phyloP scores from a whole-genome alignment of 1,140 invertebrate species.

The Armadillidium nasatum region DNA sequence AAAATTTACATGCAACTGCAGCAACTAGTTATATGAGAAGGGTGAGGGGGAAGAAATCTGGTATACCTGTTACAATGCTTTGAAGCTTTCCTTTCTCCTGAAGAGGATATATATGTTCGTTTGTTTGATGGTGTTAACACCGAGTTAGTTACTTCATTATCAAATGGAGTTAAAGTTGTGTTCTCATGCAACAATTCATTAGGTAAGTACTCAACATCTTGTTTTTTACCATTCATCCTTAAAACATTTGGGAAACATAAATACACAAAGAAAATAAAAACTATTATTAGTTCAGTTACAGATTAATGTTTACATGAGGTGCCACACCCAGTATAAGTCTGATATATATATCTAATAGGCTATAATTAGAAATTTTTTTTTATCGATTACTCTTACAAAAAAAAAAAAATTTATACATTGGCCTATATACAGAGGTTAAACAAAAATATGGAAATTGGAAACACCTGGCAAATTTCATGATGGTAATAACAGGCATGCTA shows the following conservation, averaged over 20 bases:
- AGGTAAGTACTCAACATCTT: neutral
- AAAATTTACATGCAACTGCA: neutral
- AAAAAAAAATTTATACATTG: no score
- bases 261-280: no score
- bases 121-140: neutral
- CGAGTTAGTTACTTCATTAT: neutral
- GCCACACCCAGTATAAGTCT: no score
- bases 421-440: no score
- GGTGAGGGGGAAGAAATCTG: neutral
- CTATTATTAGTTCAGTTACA: no score
- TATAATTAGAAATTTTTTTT: no score
- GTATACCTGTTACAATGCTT: neutral
- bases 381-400: no score
- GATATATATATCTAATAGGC: no score
- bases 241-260: neutral
- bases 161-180: neutral
- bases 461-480: no score
- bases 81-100: neutral
- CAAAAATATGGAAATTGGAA: no score
- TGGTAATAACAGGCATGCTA: no score
- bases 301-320: no score
- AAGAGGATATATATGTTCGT: neutral
- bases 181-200: neutral
- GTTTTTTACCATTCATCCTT: neutral
- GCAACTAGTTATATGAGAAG: neutral